These are phyloP conservation scores for Oscheius onirici DNA, from an alignment of 2,888 invertebrate species.

Conservation along the genomic window DNA sequence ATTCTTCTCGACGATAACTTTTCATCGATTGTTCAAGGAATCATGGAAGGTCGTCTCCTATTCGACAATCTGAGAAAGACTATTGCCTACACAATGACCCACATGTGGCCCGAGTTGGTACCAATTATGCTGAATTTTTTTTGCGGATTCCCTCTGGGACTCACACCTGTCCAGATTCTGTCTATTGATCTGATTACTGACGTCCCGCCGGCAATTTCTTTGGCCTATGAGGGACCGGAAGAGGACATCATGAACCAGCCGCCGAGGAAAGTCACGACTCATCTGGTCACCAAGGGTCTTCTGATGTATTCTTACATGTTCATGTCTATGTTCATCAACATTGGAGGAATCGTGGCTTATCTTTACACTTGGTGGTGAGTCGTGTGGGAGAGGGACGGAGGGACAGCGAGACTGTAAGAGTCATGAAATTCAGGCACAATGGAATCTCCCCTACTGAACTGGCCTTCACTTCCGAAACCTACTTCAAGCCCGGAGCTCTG, in stretches of 20 bases:
- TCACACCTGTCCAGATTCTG: constrained; percentile 65
- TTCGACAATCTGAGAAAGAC: constrained; percentile 53
- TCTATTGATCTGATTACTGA: constrained; percentile 65
- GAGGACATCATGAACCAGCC: constrained; percentile 67
- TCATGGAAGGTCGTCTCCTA: constrained; percentile 49
- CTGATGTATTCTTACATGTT: constrained; percentile 65
- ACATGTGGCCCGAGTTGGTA: constrained; percentile 68
- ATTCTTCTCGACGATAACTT: constrained; percentile 60
- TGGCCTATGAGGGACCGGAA: constrained; percentile 67
- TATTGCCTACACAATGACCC: constrained; percentile 65
- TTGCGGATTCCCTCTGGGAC: constrained; percentile 64
- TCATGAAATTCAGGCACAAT: constrained; percentile 38
- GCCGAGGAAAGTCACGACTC: constrained; percentile 50
- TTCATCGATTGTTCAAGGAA: constrained; percentile 53
- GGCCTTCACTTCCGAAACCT: constrained; percentile 41
- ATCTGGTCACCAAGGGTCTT: constrained; percentile 62
- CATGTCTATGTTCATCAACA: constrained; percentile 64
- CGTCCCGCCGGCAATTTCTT: constrained; percentile 63
- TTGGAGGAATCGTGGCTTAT: constrained; percentile 49
- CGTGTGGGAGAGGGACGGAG: too few species aligned
- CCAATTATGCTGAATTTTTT: constrained; percentile 67
- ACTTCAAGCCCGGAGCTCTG: constrained; percentile 44
- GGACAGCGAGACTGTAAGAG: too few species aligned
- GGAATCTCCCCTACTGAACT: constrained; percentile 45
- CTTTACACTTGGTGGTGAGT: constrained; percentile 42